Evolutionary conservation across 2,888 invertebrate species (phyloP), one percentile per base, ranked within the genome.

Genomic region (Tholera decimalis): DNA sequence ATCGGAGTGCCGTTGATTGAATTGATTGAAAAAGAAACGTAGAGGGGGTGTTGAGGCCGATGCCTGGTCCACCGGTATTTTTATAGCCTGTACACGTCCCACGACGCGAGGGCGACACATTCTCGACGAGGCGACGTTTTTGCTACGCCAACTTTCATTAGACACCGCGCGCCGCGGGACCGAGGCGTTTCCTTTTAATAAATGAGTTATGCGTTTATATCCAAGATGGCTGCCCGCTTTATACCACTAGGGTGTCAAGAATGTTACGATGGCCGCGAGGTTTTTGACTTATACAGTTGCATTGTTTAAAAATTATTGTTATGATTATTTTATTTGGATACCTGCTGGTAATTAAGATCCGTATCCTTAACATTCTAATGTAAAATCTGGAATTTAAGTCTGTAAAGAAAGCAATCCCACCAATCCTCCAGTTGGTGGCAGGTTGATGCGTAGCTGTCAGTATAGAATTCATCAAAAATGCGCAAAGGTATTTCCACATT

Each of bases 51-150:
- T 72, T 82, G 86, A 77, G 82, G 82, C 80, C 81, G 77, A 83
- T 83, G 88, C 83, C 84, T 84, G 87, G 85, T 89, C 86, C 87
- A 88, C 87, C 88, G 94, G 93, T 93, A 93, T 95, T 94, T 95
- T 93, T 95, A 94, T 94, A 91, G 93, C 90, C 92, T 91, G 93
- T 94, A 91, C 93, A 90, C 92, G 93, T 91, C 89, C 86, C 91
- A 90, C 89, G 91, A 91, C 93, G 93, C 94, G 91, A 89, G 86
- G 91, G 92, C 93, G 93, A 95, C 94, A 94, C 95, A 95, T 95
- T 94, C 95, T 88, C 89, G 87, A 83, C 93, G 91, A 87, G 88
- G 88, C 91, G 89, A 90, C 90, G 93, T 95, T 95, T 95, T 95
- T 95, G 93, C 91, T 88, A 88, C 89, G 89, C 91, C 92, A 92